Evolutionary conservation across 2,888 invertebrate species (phyloP).

Genomic region (Idaea biselata): DNA sequence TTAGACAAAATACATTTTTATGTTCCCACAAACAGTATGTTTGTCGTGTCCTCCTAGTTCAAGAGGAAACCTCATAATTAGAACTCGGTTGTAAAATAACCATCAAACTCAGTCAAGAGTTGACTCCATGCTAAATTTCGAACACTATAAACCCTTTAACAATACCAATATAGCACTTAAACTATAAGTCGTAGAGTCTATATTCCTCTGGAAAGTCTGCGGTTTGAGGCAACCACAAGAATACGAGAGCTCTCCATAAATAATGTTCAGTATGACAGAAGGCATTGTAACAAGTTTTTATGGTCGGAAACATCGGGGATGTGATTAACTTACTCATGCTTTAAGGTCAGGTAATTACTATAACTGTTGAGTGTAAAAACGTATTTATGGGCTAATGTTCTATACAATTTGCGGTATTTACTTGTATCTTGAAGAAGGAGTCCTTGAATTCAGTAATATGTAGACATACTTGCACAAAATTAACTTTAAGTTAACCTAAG

Average conservation of each 20-base stretch:
- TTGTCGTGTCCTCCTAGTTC: constrained; percentile 61
- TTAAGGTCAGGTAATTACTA: constrained; percentile 37
- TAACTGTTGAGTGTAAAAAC: constrained; percentile 15
- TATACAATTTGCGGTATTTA: background rate
- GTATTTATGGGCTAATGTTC: background rate
- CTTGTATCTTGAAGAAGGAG: background rate
- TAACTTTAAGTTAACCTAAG: no score
- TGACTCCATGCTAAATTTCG: constrained; percentile 54
- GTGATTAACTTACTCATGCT: constrained; percentile 52
- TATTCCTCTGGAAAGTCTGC: constrained; percentile 19
- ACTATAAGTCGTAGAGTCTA: constrained; percentile 25
- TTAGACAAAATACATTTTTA: constrained; percentile 56
- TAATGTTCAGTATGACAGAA: constrained; percentile 72
- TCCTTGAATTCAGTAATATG: background rate
- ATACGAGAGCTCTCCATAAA: constrained; percentile 63
- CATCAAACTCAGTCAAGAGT: constrained; percentile 71
- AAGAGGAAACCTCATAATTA: constrained; percentile 75
- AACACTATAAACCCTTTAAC: constrained; percentile 26
- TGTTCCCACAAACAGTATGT: constrained; percentile 59
- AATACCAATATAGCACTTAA: constrained; percentile 18
- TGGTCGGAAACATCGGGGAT: constrained; percentile 55
- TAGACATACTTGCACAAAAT: no score
- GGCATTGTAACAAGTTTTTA: constrained; percentile 69
- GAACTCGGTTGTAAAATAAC: constrained; percentile 74
- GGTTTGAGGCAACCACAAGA: constrained; percentile 25